Evolutionary conservation across 2,113 vertebrate species (phyloP).

Genomic region (Piaya cayana): DNA sequence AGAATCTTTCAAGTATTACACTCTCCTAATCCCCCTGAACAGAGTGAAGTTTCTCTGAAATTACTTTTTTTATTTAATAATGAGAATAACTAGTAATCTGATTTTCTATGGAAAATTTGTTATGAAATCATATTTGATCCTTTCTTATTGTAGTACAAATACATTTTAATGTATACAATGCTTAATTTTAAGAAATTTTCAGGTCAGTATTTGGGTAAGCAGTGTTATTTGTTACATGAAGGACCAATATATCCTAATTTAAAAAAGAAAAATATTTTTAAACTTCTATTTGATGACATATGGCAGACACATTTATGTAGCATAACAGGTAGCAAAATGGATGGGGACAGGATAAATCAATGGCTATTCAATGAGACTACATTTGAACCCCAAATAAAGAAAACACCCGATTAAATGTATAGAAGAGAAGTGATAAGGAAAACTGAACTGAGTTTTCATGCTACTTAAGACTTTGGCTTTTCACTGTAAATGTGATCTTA

Average conservation of each 20-base stretch:
- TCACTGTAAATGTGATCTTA: conserved; percentile 82
- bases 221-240: neutral
- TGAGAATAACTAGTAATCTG: neutral
- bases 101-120: neutral
- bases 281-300: neutral
- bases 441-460: conserved; percentile 80
- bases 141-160: neutral
- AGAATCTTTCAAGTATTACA: neutral
- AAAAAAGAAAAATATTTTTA: neutral
- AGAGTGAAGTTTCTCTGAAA: neutral
- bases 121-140: neutral
- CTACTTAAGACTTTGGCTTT: conserved; percentile 80
- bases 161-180: neutral
- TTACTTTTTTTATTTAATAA: neutral
- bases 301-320: neutral
- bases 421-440: conserved; percentile 79
- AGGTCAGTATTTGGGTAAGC: neutral
- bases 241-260: neutral
- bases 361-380: conserved; percentile 55
- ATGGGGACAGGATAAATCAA: neutral
- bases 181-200: neutral
- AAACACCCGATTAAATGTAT: conserved; percentile 67
- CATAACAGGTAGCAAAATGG: neutral
- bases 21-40: rapidly evolving
- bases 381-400: conserved; percentile 73